A percentile compares a stretch with the other conserved stretches of the same genome.
Evolutionary conservation across 2,888 invertebrate species (phyloP).

Genomic region (Diplazon laetatorius): DNA sequence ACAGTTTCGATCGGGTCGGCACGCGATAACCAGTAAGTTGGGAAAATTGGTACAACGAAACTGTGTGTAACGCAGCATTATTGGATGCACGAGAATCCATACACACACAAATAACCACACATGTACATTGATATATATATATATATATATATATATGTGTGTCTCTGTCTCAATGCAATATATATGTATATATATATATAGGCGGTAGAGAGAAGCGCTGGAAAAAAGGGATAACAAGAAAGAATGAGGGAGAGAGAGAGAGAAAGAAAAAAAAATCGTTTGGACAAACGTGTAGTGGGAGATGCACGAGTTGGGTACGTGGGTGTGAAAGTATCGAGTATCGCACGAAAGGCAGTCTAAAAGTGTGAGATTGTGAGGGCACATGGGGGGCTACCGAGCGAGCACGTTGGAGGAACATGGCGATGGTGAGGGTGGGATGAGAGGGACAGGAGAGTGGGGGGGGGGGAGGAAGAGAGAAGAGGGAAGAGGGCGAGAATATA

Average conservation of each 20-base stretch:
- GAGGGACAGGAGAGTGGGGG: not conserved
- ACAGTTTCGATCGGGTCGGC: slow-evolving; percentile 34
- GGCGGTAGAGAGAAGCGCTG: not conserved
- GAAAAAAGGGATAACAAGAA: slow-evolving; percentile 45
- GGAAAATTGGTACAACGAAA: slow-evolving; percentile 57
- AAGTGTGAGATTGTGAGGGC: slow-evolving; percentile 49
- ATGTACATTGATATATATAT: too few relatives aligned
- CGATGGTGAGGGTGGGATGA: not conserved
- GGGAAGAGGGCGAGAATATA: slow-evolving; percentile 21
- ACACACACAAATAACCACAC: too few relatives aligned
- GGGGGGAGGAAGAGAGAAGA: slow-evolving; percentile 22
- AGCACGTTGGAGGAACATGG: not conserved
- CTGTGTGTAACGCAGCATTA: slow-evolving; percentile 16
- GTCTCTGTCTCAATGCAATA: too few relatives aligned
- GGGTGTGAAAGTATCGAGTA: slow-evolving; percentile 30
- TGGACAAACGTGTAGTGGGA: not conserved
- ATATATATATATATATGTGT: too few relatives aligned
- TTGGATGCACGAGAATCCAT: not conserved
- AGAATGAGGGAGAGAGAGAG: slow-evolving; percentile 25
- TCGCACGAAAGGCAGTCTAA: slow-evolving; percentile 44
- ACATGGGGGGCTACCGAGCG: slow-evolving; percentile 19
- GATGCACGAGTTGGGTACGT: not conserved
- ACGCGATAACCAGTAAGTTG: slow-evolving; percentile 58
- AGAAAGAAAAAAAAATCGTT: slow-evolving; percentile 9
- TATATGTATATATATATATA: not conserved